Evolutionary conservation across 2,888 invertebrate species (phyloP), one percentile per base, ranked within the genome.

Genomic region (Drosophila koepferae): DNA sequence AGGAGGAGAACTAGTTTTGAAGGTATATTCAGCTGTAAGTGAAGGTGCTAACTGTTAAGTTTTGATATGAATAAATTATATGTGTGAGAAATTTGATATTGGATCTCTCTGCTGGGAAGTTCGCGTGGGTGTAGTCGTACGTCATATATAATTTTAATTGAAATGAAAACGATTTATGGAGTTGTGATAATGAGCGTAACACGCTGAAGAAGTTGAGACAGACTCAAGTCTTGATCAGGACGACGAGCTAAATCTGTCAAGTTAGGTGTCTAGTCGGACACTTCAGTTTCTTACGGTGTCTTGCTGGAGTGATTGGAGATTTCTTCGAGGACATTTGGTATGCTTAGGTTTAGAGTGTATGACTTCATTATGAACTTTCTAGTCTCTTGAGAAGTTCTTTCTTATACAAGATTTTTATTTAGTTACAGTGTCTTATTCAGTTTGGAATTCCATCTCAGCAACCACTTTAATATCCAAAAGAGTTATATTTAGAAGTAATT

Each of bases 1-100:
- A 20, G 34, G 18, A 8, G 20, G 49, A 6, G n/a, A 69, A 73
- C 56, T 16, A 28, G 43, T 43, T 20, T 18, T 34, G 20, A 1
- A 18, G 23, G 5, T 44, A 20, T 56, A 16, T 43, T 43, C 3
- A 16, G 16, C 14, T 0, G 9, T 34, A 20, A 7, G 44, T 44
- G 44, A 12, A 12, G 12, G 20, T 28, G 23, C 3, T 16, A 46
- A 18, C 46, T 28, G 46, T 1, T 46, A 2, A 28, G 1, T 16
- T 23, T 28, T 3, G 28, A 16, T 16, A 4, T 23, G 23, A 3
- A 46, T 23, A 46, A 16, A 23, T 23, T 2, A 20, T 20, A 44
- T 44, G 6, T 12, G 18, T 43, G 12, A 44, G 20, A 20, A 12
- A 20, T 20, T 44, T 5, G 10, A 20, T 6, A 14, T 44, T 20